A percentile compares a stretch with the other conserved stretches of the same genome.
phyloP scores from a whole-genome alignment of 2,113 vertebrate species.

The Gadus chalcogrammus region DNA sequence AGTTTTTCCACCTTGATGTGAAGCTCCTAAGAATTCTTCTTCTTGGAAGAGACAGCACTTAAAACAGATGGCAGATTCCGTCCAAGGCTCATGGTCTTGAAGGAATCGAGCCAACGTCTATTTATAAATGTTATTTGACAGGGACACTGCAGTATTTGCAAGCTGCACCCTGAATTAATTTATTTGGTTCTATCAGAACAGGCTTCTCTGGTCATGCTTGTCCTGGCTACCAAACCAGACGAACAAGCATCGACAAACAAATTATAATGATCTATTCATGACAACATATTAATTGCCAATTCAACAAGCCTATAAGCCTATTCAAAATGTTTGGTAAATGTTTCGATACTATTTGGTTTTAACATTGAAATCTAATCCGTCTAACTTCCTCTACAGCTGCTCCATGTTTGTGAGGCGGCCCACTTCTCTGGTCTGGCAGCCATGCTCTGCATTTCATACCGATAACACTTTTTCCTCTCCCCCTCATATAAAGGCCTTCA shows the following conservation, averaged over 20 bases:
- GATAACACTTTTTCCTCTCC: neutral
- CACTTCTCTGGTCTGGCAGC: neutral
- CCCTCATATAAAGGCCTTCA: neutral
- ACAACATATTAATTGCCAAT: no score
- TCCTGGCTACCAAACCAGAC: conserved; percentile 22
- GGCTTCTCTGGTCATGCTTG: conserved; percentile 20
- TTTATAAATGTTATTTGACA: conserved; percentile 65
- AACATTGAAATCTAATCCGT: no score
- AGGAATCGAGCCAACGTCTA: conserved; percentile 54
- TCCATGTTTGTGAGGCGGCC: no score
- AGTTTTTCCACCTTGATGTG: no score
- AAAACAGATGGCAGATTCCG: conserved; percentile 55
- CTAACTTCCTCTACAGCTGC: no score
- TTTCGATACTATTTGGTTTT: no score
- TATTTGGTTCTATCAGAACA: conserved; percentile 43
- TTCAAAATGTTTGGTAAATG: no score
- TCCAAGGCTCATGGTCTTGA: conserved; percentile 41
- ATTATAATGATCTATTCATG: conserved; percentile 3
- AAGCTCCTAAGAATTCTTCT: conserved; percentile 21
- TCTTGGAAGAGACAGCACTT: conserved; percentile 1
- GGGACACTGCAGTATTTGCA: conserved; percentile 43
- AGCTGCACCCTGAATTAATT: conserved; percentile 51
- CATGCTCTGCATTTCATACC: neutral
- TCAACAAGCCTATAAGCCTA: no score
- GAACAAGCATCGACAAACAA: neutral